phyloP scores from a whole-genome alignment of 1,140 invertebrate species.

The Notospermus geniculatus region DNA sequence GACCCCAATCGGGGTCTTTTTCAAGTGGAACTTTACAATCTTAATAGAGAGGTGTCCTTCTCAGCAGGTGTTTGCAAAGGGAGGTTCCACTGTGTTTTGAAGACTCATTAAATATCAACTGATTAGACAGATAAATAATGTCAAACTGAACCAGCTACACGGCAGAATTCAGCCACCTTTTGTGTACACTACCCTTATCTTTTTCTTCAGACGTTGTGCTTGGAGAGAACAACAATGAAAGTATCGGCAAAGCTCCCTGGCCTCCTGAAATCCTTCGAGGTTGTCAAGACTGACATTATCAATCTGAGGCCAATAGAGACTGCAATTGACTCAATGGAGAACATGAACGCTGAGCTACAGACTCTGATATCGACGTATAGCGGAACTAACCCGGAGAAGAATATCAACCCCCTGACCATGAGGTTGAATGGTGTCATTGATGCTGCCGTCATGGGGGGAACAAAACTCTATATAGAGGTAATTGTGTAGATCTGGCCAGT shows the following conservation, averaged over 20 bases:
- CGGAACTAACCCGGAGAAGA: constrained; percentile 18
- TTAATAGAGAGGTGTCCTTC: too few relatives aligned
- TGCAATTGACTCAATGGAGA: constrained; percentile 41
- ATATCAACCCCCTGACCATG: constrained; percentile 88
- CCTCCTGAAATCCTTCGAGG: constrained; percentile 50
- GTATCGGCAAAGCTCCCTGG: constrained; percentile 45
- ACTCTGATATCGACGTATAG: constrained; percentile 20
- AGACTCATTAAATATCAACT: too few relatives aligned
- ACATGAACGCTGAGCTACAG: constrained; percentile 37
- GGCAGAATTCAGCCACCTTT: too few relatives aligned
- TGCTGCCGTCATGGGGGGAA: constrained; percentile 46
- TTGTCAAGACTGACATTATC: constrained; percentile 27
- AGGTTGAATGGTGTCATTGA: constrained; percentile 61
- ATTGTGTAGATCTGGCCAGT: too few relatives aligned
- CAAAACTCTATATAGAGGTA: constrained; percentile 49
- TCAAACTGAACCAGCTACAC: too few relatives aligned
- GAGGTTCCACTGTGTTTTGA: too few relatives aligned
- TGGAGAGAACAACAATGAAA: constrained; percentile 41
- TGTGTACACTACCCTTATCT: too few relatives aligned
- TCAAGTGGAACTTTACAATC: too few relatives aligned
- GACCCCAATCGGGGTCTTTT: too few relatives aligned
- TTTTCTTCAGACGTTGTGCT: constrained; percentile 40
- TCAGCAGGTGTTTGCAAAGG: too few relatives aligned
- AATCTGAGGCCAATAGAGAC: constrained; percentile 36
- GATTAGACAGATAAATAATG: too few relatives aligned